phyloP scores from a whole-genome alignment of 1,140 invertebrate genomes.

The Ceratosolen solmsi region DNA sequence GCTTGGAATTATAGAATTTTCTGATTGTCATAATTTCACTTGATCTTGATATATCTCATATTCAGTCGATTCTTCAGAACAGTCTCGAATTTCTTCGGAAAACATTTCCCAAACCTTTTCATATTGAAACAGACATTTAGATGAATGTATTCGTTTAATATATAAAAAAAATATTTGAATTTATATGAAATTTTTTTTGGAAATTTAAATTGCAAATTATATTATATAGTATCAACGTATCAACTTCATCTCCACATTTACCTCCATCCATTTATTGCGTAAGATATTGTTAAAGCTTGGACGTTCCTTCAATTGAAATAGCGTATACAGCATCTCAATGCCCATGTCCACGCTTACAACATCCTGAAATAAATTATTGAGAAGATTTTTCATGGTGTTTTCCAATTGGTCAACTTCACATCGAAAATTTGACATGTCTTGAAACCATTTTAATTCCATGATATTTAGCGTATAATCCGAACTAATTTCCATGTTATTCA shows the following conservation, averaged over 20 bases:
- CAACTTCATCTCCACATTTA: background rate
- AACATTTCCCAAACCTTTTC: conserved; percentile 42
- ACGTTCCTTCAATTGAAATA: conserved; percentile 81
- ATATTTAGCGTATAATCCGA: conserved; percentile 82
- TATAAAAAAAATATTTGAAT: too few relatives aligned
- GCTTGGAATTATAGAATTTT: background rate
- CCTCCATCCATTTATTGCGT: conserved; percentile 75
- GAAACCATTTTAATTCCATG: conserved; percentile 80
- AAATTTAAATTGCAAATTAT: too few relatives aligned
- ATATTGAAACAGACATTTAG: background rate
- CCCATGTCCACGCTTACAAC: conserved; percentile 82
- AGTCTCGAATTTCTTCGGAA: conserved; percentile 24
- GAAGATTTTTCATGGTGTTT: conserved; percentile 78
- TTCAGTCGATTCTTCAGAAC: background rate
- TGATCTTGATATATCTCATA: conserved; percentile 10
- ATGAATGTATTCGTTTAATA: too few relatives aligned
- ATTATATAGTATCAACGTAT: too few relatives aligned
- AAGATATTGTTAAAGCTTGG: conserved; percentile 78
- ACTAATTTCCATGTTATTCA: conserved; percentile 75
- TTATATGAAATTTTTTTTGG: too few relatives aligned
- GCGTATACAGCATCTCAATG: conserved; percentile 79
- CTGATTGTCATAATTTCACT: conserved; percentile 13
- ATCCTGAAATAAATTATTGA: conserved; percentile 80
- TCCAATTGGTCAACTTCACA: conserved; percentile 79
- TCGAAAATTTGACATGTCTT: conserved; percentile 80